Evolutionary conservation across 2,797 vertebrate genomes (phyloP).

Genomic region (Neosilurus mollespiculum): DNA sequence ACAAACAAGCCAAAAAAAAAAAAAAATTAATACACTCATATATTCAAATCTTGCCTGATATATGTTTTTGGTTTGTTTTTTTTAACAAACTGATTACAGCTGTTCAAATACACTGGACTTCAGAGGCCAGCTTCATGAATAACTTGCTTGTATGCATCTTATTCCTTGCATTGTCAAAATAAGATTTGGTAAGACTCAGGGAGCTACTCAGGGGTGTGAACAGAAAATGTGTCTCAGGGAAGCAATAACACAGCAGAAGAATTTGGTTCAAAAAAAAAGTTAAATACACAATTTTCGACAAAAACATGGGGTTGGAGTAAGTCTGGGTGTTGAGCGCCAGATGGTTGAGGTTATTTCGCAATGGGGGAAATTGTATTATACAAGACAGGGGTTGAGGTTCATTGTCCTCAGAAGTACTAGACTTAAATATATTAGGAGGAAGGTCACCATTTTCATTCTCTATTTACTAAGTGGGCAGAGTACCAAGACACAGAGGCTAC

Average conservation of each 20-base stretch:
- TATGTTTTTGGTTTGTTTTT: background rate
- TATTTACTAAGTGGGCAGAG: background rate
- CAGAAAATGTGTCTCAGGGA: slow-evolving; percentile 1
- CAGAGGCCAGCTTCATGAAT: slow-evolving; percentile 9
- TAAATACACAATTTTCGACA: background rate
- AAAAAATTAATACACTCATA: no score
- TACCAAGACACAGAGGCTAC: background rate
- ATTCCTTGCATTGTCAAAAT: slow-evolving; percentile 10
- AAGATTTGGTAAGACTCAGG: background rate
- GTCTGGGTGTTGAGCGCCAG: slow-evolving; percentile 17
- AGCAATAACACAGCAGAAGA: background rate
- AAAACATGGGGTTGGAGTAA: slow-evolving; percentile 26
- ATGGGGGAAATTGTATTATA: slow-evolving; percentile 22
- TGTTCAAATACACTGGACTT: background rate
- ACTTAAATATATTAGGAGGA: slow-evolving; percentile 35
- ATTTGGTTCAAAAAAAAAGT: background rate
- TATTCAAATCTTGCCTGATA: no score
- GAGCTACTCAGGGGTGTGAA: background rate
- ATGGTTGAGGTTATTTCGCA: slow-evolving; percentile 14
- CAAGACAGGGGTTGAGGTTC: slow-evolving; percentile 17
- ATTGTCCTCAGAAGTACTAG: slow-evolving; percentile 16
- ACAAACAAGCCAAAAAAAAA: no score
- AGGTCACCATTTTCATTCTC: slow-evolving; percentile 5
- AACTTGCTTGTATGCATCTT: background rate
- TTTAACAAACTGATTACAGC: background rate